Percentiles rank a stretch among this genome's conserved stretches.
These are phyloP conservation scores for Lepidochitona cinerea DNA, from an alignment of 2,888 invertebrate genomes.

Conservation along the genomic window DNA sequence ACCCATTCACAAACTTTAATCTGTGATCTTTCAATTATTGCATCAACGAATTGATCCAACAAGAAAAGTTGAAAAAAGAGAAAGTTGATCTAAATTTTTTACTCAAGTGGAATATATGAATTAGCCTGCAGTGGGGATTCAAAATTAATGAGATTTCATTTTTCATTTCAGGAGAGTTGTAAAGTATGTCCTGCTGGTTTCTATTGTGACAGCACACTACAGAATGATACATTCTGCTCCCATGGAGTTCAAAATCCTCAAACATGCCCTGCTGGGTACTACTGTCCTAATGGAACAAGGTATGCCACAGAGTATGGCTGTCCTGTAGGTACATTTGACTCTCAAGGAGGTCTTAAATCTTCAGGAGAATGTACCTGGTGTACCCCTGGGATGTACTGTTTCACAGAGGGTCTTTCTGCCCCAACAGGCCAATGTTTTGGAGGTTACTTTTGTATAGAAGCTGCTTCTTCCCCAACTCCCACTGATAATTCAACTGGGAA, in stretches of 20 bases:
- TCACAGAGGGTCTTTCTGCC: constrained; percentile 42
- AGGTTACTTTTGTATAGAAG: constrained; percentile 55
- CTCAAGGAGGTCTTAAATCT: constrained; percentile 38
- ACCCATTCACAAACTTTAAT: no score
- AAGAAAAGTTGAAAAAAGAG: no score
- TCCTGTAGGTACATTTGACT: constrained; percentile 59
- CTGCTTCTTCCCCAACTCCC: constrained; percentile 46
- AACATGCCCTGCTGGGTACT: constrained; percentile 58
- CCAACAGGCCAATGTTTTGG: constrained; percentile 52
- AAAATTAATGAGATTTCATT: no score
- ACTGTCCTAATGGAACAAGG: constrained; percentile 59
- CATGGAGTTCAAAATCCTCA: constrained; percentile 66
- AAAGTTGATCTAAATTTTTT: no score
- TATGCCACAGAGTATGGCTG: constrained; percentile 56
- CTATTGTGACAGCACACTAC: constrained; percentile 65
- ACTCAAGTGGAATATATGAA: no score
- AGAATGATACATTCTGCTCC: constrained; percentile 60
- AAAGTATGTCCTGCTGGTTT: constrained; percentile 60
- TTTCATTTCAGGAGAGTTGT: constrained; percentile 52
- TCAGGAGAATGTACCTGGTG: constrained; percentile 58
- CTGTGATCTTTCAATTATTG: no score
- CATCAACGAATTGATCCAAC: no score
- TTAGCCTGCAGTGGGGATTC: no score
- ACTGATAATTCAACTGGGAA: constrained; percentile 53
- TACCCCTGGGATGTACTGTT: constrained; percentile 61